Evolutionary conservation across 2,113 vertebrate species (phyloP).

Genomic region (Danionella cerebrum): DNA sequence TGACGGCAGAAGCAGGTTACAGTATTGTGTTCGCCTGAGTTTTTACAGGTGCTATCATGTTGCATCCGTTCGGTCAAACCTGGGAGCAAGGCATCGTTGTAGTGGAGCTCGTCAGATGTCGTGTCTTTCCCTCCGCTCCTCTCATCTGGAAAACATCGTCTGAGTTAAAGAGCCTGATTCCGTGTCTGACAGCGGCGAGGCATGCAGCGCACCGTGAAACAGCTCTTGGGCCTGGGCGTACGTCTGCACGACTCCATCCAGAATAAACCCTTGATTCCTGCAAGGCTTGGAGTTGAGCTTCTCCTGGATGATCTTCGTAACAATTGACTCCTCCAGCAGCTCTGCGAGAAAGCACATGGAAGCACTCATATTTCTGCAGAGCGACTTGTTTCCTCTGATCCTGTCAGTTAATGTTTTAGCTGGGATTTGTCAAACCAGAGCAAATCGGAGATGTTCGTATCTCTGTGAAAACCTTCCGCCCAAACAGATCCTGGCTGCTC

Average conservation of each 20-base stretch:
- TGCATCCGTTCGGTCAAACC: constrained; percentile 58
- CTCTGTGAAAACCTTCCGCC: no score
- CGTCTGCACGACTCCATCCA: constrained; percentile 82
- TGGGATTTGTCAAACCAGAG: no score
- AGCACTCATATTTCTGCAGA: no score
- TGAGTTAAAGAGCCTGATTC: background rate
- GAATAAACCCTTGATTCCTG: constrained; percentile 84
- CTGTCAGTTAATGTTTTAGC: no score
- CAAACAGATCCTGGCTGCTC: no score
- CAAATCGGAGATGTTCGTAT: no score
- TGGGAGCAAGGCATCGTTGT: constrained; percentile 72
- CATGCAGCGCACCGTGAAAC: constrained; percentile 67
- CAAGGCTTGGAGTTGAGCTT: constrained; percentile 82
- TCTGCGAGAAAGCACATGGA: constrained; percentile 55
- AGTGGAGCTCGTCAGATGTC: constrained; percentile 49
- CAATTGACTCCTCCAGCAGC: constrained; percentile 58
- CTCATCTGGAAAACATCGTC: constrained; percentile 48
- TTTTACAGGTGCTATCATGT: no score
- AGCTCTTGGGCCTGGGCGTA: constrained; percentile 74
- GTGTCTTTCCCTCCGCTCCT: constrained; percentile 56
- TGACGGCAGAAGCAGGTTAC: no score
- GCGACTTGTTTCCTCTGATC: no score
- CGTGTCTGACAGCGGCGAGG: background rate
- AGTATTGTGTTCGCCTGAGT: no score
- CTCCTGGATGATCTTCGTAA: constrained; percentile 69